Percentiles rank a stretch among this genome's conserved stretches.
These are phyloP conservation scores for Dascyllus trimaculatus DNA, from an alignment of 2,113 vertebrate genomes.

Conservation along the genomic window DNA sequence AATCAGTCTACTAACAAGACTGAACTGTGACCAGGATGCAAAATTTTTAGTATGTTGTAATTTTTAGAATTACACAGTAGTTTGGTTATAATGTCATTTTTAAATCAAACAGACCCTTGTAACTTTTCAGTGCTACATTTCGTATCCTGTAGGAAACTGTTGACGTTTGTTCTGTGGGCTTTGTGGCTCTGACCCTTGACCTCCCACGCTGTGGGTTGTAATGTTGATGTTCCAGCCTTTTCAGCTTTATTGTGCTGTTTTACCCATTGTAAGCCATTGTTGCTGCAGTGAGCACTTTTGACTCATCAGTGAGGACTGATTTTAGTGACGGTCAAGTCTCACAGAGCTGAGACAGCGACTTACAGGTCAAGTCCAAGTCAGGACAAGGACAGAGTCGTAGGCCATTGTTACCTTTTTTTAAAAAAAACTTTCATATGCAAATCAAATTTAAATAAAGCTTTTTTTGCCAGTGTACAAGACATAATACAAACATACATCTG, in stretches of 20 bases:
- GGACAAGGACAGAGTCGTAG: not conserved
- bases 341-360: not conserved
- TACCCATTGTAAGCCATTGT: conserved; percentile 43
- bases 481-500: not conserved
- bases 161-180: conserved; percentile 1
- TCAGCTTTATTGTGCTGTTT: conserved; percentile 53
- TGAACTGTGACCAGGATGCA: too few relatives aligned
- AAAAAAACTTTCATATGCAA: not conserved
- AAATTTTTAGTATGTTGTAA: too few relatives aligned
- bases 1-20: too few relatives aligned
- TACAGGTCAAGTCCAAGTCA: conserved; percentile 48
- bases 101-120: not conserved
- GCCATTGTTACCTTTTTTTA: not conserved
- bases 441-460: not conserved
- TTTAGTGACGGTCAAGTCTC: not conserved
- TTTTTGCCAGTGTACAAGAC: not conserved
- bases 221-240: conserved; percentile 38
- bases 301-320: conserved; percentile 8
- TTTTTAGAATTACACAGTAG: too few relatives aligned
- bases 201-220: conserved; percentile 10
- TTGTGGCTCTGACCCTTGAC: conserved; percentile 54
- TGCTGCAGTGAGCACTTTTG: conserved; percentile 48
- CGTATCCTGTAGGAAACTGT: not conserved
- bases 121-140: not conserved
- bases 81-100: too few relatives aligned